Base-by-base conservation (phyloP, 1,140 invertebrate genomes). In the Anastatus disparis region DNA sequence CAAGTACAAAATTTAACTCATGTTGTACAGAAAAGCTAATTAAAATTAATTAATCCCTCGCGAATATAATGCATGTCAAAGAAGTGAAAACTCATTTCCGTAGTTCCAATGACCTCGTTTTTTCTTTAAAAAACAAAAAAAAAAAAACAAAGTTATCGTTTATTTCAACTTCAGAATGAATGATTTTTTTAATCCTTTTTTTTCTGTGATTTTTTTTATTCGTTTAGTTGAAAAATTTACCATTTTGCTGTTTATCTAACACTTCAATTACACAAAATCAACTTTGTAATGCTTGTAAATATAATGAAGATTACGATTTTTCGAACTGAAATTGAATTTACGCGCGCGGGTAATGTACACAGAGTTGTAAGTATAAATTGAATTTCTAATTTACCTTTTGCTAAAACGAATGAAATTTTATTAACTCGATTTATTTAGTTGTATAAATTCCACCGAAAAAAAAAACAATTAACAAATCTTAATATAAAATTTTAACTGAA, bases 21-120 rank as follows among this genome's bases (percentile, higher is more conserved):
- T n/a, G n/a, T n/a, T n/a, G n/a, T 38, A 31, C 31, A 20, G n/a
- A 52, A 9, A 38, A 44, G 53, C 65, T 56, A 69, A 69, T 69
- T 69, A 69, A 69, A 69, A 61, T 59, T 69, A 69, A 69, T 69
- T 55, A 61, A 69, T 69, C 53, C 55, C n/a, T 35, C 2, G 38
- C 22, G 31, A 35, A 40, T 7, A 17, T 9, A 26, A n/a, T n/a
- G n/a, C n/a, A n/a, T n/a, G n/a, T n/a, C n/a, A n/a, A n/a, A n/a
- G n/a, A n/a, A n/a, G n/a, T n/a, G n/a, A 26, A 4, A 66, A 66
- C 63, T 66, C 26, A 13, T n/a, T 66, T 66, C 40, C n/a, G 27
- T 9, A 66, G 24, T 66, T 66, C n/a, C 40, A 40, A 66, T 66
- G 64, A 66, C 64, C 64, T 66, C 64, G 6, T 66, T 66, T 42